Percentiles rank a stretch among this genome's conserved stretches.
These are phyloP conservation scores for Rhombomys opimus DNA, from an alignment of 2,113 vertebrate genomes.

Conservation along the genomic window DNA sequence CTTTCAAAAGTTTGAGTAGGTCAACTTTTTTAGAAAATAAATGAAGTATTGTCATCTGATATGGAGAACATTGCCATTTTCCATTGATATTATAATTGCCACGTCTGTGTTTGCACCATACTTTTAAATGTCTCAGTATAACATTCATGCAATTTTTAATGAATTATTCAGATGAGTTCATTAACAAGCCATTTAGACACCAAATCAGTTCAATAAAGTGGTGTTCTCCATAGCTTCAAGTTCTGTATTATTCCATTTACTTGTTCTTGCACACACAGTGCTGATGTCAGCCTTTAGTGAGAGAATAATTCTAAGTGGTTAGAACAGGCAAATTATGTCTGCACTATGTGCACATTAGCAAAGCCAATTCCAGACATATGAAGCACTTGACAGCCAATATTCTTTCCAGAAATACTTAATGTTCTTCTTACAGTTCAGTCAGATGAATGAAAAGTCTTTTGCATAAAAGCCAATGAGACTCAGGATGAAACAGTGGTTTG, in stretches of 20 bases:
- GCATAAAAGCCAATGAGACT: background rate
- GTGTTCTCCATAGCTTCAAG: background rate
- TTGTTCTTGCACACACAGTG: background rate
- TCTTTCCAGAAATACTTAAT: slow-evolving; percentile 30
- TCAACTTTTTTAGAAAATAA: slow-evolving; percentile 29
- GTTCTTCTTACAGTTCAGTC: background rate
- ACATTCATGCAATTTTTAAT: background rate
- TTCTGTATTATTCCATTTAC: background rate
- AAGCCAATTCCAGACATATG: background rate
- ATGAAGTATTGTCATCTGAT: slow-evolving; percentile 22
- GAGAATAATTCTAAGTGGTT: background rate
- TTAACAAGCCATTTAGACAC: slow-evolving; percentile 41
- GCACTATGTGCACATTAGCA: background rate
- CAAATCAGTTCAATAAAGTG: slow-evolving; percentile 6
- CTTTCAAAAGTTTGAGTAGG: background rate
- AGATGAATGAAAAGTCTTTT: background rate
- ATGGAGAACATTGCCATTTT: background rate
- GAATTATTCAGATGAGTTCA: slow-evolving; percentile 55
- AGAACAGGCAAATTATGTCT: background rate
- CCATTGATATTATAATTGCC: background rate
- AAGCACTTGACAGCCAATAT: background rate
- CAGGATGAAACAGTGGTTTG: background rate
- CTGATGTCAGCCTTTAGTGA: background rate
- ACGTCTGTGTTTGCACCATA: background rate
- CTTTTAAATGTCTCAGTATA: slow-evolving; percentile 9